These are phyloP conservation scores for Alcedo quadribrachys DNA, from an alignment of 2,797 vertebrate species.

Conservation along the genomic window DNA sequence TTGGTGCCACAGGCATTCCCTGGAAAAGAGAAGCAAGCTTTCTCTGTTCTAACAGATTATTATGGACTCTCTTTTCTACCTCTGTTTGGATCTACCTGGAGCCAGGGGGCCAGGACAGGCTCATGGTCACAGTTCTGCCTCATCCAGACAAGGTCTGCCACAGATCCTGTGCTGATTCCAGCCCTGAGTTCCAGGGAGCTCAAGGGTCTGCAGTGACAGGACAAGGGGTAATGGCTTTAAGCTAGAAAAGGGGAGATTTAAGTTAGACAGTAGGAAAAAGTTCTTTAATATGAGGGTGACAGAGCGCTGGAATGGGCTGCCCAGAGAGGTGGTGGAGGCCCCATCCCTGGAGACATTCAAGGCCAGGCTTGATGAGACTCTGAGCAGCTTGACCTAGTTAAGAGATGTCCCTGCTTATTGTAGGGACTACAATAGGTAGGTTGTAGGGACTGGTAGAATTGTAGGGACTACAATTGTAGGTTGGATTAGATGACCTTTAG, in stretches of 20 bases:
- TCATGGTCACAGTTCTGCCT: not conserved
- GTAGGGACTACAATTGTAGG: no score
- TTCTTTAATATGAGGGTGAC: not conserved
- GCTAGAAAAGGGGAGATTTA: no score
- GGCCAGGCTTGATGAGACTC: not conserved
- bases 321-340: no score
- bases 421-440: no score
- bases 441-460: no score
- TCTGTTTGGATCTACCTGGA: not conserved
- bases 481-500: not conserved
- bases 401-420: no score
- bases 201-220: no score
- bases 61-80: not conserved
- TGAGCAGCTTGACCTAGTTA: not conserved
- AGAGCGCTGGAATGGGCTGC: not conserved
- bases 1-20: not conserved
- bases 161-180: not conserved
- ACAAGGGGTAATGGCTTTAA: no score
- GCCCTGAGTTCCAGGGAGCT: not conserved
- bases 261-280: no score
- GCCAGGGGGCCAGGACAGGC: not conserved
- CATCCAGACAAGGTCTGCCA: fast-evolving
- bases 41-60: not conserved
- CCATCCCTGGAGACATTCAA: not conserved
- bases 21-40: not conserved